Evolutionary conservation across 30 jellyfish, hydroid and myxozoan species (phyloP).

Genomic region (Chrysaora quinquecirrha): DNA sequence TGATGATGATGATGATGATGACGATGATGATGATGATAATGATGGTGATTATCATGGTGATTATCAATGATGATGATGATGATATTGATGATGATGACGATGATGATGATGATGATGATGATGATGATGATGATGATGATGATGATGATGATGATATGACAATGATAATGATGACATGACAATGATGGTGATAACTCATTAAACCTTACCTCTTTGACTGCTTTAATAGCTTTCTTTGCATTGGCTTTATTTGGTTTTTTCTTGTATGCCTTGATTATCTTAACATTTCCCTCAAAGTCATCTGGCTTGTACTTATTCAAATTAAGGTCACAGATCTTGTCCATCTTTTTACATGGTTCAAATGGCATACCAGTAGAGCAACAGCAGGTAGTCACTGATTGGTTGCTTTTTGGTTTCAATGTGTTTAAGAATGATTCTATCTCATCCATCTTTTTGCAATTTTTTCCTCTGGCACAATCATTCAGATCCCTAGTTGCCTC

Average conservation of each 20-base stretch:
- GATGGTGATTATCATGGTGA: background rate
- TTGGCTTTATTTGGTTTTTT: background rate
- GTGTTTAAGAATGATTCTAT: background rate
- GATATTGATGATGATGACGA: background rate
- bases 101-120: no score
- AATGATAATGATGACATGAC: no score
- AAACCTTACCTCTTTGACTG: constrained; percentile 32
- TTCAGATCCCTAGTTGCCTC: background rate
- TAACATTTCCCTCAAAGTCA: background rate
- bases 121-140: no score
- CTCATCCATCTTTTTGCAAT: background rate
- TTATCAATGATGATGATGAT: background rate
- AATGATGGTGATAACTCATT: background rate
- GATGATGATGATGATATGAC: no score
- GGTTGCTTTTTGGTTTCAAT: background rate
- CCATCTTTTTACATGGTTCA: background rate
- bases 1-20: no score
- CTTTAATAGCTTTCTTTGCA: constrained; percentile 17
- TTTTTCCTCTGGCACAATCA: background rate
- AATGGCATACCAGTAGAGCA: background rate
- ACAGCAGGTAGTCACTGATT: background rate
- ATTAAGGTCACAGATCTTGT: background rate
- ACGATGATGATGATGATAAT: background rate
- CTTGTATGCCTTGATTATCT: background rate
- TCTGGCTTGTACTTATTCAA: background rate